Base-by-base conservation (phyloP, 2,797 vertebrate species). In the Percopsis omiscomaycus region DNA sequence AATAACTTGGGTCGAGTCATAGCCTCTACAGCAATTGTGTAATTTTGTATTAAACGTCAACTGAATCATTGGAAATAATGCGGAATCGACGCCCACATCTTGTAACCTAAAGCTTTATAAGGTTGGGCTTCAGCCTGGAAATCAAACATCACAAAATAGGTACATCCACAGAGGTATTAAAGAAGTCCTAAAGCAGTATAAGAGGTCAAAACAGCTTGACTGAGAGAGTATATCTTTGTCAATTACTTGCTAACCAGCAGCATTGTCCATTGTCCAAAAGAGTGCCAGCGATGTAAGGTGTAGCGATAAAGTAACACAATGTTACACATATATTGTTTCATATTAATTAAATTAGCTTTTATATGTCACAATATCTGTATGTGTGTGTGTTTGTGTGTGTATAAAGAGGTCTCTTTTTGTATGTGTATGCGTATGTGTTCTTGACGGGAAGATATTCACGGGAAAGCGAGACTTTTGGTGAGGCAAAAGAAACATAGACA, bases 191-290 rank as follows among this genome's bases (percentile, higher is more conserved):
- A 30, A 2, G 37, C 6, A 46, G 29, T 63, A 52, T 46, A 3
- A 52, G 61, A 68, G 42, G 68, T 32, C 27, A 32, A 55, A 48
- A 4, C 51, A 47, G 55, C 47, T 69, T 2, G 1, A 71, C 44
- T 29, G 45, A 54, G 47, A 63, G 61, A 66, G 61, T 46, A 42
- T 66, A 75, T 69, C 4, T 55, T 64, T 63, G 37, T 70, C 66
- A 80, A 68, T 78, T 61, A 73, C 50, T 56, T 66, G 81, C 82
- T 78, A 87, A 87, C 89, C 87, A 88, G 89, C 85, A 87, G 89
- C 87, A 78, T 84, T 69, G 77, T 59, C 80, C 62, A 71, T 79
- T 71, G 73, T 78, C 48, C 78, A 66, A 64, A 63, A 66, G 60
- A 79, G 73, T 61, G 8, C 71, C 77, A 81, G 77, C 82, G 77